Evolutionary conservation across 92 coral and sea anemone species (phyloP), one percentile per base, ranked within the genome.

Genomic region (Meandrina meandrites): DNA sequence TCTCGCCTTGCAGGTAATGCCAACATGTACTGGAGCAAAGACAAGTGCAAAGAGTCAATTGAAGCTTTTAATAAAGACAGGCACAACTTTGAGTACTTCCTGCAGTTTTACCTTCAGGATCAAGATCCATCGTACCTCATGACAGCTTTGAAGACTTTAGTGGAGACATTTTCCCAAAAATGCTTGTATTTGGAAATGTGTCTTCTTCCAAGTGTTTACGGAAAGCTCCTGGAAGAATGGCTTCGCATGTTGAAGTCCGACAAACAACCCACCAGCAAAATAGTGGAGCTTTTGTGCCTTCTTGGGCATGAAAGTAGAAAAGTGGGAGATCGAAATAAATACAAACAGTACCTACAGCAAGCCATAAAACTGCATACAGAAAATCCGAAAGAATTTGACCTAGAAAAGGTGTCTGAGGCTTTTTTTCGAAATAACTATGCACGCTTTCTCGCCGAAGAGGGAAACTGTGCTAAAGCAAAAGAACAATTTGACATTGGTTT

Each of bases 301-400:
- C 84, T 81, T 32, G 90, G 77, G 19, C 74, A 42, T 58, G 90
- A 87, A 56, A 81, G 27, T 31, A 87, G 90, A 54, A 87, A 87
- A 74, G 27, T 40, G 16, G 73, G 79, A 27, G 58, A 75, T 28
- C 56, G 34, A 35, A 27, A 54, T 47, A 22, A 81, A 28, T 87
- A 81, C 77, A 32, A 60, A 58, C 42, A 87, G 2, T 42, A 0
- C n/a, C 35, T 81, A 42, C 15, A 87, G 11, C 14, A 56, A 7
- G 90, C 90, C 36, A 31, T 54, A 66, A 40, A 30, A 80, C 35
- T 30, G 19, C 54, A 37, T 21, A 11, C 48, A 15, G 36, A 86
- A 86, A n/a, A 67, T 27, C 24, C 51, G 19, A 18, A 68, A 27
- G 37, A 71, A 14, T 70, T 79, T 70, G n/a, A 71, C 19, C 34